phyloP scores from a whole-genome alignment of 2,888 invertebrate species.

The Polyommatus iphigenia region DNA sequence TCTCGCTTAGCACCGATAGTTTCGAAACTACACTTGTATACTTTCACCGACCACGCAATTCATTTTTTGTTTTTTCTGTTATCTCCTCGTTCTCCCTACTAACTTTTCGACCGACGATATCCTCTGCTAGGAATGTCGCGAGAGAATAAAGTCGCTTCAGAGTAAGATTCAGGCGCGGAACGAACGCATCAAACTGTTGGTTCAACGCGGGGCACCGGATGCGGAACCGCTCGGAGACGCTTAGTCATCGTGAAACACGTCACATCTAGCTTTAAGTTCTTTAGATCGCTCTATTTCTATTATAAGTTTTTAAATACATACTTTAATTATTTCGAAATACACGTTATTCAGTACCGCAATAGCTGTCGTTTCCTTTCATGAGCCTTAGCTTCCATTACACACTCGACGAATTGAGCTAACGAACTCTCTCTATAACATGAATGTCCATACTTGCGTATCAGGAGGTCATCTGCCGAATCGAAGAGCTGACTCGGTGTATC shows the following conservation, averaged over 20 bases:
- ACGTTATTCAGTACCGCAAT: constrained; percentile 65
- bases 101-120: constrained; percentile 69
- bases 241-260: constrained; percentile 61
- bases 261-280: constrained; percentile 59
- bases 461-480: constrained; percentile 86
- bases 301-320: constrained; percentile 51
- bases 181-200: constrained; percentile 92
- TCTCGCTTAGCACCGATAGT: constrained; percentile 41
- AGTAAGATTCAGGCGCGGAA: constrained; percentile 92
- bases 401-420: constrained; percentile 49
- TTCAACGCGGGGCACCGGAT: constrained; percentile 93
- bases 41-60: constrained; percentile 61
- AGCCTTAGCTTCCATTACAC: constrained; percentile 51
- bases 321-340: constrained; percentile 60
- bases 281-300: constrained; percentile 62
- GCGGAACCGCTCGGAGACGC: constrained; percentile 85
- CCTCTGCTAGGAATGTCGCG: constrained; percentile 88
- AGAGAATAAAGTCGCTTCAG: constrained; percentile 91
- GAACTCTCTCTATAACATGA: constrained; percentile 71
- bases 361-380: constrained; percentile 68
- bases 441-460: constrained; percentile 82
- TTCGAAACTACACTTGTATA: constrained; percentile 48
- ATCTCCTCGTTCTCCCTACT: constrained; percentile 63
- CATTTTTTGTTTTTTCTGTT: constrained; percentile 70
- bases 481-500: constrained; percentile 85